phyloP scores from a whole-genome alignment of 2,797 vertebrate genomes.

The Lithobates sylvaticus region DNA sequence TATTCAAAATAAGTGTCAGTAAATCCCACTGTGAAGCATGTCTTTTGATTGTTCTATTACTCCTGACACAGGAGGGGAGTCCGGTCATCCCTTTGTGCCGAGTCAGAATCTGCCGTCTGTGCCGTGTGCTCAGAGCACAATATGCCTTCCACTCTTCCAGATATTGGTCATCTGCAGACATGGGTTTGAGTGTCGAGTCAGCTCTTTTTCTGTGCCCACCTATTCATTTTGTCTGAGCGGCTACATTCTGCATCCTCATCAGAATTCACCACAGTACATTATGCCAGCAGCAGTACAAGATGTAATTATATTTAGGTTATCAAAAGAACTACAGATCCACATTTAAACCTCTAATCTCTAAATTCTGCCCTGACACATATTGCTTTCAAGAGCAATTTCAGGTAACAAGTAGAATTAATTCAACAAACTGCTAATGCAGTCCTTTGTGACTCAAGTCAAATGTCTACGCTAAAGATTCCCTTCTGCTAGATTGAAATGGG shows the following conservation, averaged over 20 bases:
- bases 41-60: neutral
- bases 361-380: neutral
- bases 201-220: conserved; percentile 3
- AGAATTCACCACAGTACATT: neutral
- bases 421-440: too few relatives aligned
- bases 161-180: conserved; percentile 11
- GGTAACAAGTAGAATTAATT: neutral
- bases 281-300: conserved; percentile 3
- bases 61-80: neutral
- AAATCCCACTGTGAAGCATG: too few relatives aligned
- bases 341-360: neutral
- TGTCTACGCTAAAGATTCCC: too few relatives aligned
- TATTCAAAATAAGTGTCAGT: too few relatives aligned
- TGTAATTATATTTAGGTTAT: neutral
- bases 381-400: neutral
- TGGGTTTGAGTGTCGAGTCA: neutral
- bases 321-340: neutral
- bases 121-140: neutral
- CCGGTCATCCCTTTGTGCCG: neutral
- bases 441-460: too few relatives aligned
- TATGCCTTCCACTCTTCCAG: neutral
- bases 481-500: too few relatives aligned
- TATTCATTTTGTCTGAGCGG: neutral
- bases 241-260: conserved; percentile 1
- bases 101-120: too few relatives aligned